Conservation (phyloP, 2,888 invertebrate species). For the Pantelozetes paolii region DNA sequence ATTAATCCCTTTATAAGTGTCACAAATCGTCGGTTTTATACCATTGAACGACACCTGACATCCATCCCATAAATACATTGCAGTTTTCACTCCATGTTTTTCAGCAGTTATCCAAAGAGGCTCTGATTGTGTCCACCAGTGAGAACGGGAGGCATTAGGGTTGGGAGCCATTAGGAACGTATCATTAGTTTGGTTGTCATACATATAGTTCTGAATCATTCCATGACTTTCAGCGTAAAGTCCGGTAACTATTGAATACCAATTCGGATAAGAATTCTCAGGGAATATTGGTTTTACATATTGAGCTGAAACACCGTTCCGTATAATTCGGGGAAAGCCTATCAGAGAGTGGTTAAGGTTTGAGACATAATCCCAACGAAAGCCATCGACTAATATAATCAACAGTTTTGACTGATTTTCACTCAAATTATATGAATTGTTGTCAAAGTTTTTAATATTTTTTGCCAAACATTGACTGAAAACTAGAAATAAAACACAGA, state of each 20-base stretch:
- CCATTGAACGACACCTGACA: conserved; percentile 47
- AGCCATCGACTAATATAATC: conserved; percentile 41
- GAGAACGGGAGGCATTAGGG: conserved; percentile 45
- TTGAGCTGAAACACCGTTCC: conserved; percentile 46
- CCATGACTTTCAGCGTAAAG: conserved; percentile 52
- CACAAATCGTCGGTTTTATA: conserved; percentile 41
- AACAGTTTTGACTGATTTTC: conserved; percentile 36
- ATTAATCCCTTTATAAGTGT: neutral
- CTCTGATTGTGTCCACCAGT: conserved; percentile 48
- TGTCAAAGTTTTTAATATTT: neutral
- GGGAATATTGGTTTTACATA: conserved; percentile 47
- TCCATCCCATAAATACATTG: conserved; percentile 48
- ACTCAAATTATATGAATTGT: neutral
- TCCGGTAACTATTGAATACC: conserved; percentile 46
- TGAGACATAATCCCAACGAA: conserved; percentile 41
- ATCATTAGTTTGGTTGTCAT: conserved; percentile 50
- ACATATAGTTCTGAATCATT: conserved; percentile 53
- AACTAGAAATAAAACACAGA: neutral
- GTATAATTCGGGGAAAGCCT: conserved; percentile 44
- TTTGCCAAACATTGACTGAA: neutral
- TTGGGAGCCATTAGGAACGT: conserved; percentile 46
- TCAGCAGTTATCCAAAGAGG: conserved; percentile 48
- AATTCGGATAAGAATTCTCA: conserved; percentile 47
- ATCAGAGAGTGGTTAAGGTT: neutral
- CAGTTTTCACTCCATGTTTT: conserved; percentile 45